phyloP scores from a whole-genome alignment of 2,797 vertebrate genomes.

The Ispidina lecontei region DNA sequence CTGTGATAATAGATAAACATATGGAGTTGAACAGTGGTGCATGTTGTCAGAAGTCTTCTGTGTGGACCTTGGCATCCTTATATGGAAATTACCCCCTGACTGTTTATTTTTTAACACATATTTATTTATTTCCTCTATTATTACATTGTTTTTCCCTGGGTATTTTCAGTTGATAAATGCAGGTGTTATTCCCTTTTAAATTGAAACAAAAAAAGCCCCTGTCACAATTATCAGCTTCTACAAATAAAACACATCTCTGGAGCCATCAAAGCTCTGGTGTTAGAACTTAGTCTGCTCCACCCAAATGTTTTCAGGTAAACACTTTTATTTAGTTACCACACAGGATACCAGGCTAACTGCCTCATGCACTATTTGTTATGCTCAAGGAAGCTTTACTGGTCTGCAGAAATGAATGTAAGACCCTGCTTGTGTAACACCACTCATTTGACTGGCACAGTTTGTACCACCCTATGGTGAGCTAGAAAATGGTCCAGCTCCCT shows the following conservation, averaged over 20 bases:
- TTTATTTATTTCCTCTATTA: not conserved
- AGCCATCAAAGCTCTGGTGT: not conserved
- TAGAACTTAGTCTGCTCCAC: not conserved
- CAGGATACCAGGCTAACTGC: not conserved
- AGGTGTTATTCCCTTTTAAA: not conserved
- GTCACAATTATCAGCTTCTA: slow-evolving; percentile 1
- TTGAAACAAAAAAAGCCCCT: not conserved
- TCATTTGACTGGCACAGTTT: not conserved
- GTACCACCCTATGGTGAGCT: not conserved
- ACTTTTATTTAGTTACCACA: not conserved
- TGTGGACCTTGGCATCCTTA: slow-evolving; percentile 27
- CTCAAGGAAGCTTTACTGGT: not conserved
- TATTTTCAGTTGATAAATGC: slow-evolving; percentile 14
- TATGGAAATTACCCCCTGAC: not conserved
- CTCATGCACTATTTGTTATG: fast-evolving
- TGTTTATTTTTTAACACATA: not conserved
- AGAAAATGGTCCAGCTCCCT: not conserved
- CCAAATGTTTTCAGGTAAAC: slow-evolving; percentile 26
- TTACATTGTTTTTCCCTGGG: not conserved
- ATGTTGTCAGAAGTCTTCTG: not conserved
- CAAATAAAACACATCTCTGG: slow-evolving; percentile 6
- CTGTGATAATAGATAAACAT: slow-evolving; percentile 21
- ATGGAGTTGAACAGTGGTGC: not conserved
- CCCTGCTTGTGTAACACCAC: not conserved
- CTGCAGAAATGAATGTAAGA: not conserved